Evolutionary conservation across 2,113 vertebrate species (phyloP).

Genomic region (Rhea pennata): DNA sequence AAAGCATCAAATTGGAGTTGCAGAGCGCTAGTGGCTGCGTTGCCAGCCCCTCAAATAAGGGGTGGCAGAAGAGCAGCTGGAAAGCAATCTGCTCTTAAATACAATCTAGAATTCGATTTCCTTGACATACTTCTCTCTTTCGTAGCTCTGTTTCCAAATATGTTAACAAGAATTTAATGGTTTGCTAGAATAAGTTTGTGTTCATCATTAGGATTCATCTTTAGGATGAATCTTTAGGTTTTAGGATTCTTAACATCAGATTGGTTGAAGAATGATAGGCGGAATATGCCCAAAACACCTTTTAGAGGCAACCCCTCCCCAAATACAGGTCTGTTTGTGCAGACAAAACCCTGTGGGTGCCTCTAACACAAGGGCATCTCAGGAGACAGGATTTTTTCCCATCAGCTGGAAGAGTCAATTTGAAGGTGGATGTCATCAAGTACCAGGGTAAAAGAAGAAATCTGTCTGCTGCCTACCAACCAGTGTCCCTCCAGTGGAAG

Average conservation of each 20-base stretch:
- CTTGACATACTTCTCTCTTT: background rate
- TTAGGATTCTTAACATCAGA: too few relatives aligned
- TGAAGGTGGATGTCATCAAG: too few relatives aligned
- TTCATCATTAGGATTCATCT: background rate
- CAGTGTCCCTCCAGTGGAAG: background rate
- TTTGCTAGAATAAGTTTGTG: background rate
- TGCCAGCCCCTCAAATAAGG: background rate
- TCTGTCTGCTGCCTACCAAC: background rate
- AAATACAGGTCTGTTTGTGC: background rate
- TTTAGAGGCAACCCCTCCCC: background rate
- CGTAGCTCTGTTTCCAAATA: background rate
- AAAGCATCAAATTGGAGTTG: background rate
- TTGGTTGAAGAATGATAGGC: too few relatives aligned
- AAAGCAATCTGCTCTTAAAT: background rate
- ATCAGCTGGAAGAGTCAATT: too few relatives aligned
- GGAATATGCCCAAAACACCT: background rate
- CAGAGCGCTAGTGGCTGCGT: background rate
- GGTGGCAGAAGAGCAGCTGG: background rate
- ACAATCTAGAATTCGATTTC: background rate
- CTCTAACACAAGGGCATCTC: background rate
- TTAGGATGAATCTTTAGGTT: too few relatives aligned
- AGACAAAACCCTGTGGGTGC: background rate
- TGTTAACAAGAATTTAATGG: background rate
- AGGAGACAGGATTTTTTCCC: background rate
- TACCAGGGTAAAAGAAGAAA: background rate